phyloP scores from a whole-genome alignment of 2,888 invertebrate species.

The Lasiommata megera region DNA sequence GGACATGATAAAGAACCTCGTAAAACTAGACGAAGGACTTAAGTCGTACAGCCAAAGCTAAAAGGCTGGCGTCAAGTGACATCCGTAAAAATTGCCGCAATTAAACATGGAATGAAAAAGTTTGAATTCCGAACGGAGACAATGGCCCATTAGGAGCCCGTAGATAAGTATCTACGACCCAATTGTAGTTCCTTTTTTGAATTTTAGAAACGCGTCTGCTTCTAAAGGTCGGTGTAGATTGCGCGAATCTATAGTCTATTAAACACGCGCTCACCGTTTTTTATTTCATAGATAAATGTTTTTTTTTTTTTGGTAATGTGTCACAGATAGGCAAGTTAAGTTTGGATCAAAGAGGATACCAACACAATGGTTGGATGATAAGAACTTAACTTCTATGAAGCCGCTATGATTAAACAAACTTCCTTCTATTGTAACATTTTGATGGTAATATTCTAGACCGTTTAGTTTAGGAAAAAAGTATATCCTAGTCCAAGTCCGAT shows the following conservation, averaged over 20 bases:
- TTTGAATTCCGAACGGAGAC: constrained; percentile 56
- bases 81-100: constrained; percentile 75
- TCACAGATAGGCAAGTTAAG: not conserved
- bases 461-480: no score
- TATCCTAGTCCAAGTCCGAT: no score
- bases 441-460: no score
- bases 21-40: constrained; percentile 27
- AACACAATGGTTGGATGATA: not conserved
- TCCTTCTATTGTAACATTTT: no score
- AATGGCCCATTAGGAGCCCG: constrained; percentile 72
- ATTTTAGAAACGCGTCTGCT: constrained; percentile 42
- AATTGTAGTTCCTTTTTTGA: constrained; percentile 57
- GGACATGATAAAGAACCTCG: not conserved
- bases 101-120: constrained; percentile 66
- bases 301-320: not conserved
- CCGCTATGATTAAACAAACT: no score
- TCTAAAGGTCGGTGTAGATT: constrained; percentile 32
- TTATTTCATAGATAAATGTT: constrained; percentile 16
- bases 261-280: constrained; percentile 14
- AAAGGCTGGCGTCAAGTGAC: constrained; percentile 51
- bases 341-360: no score
- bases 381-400: no score
- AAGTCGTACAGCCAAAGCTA: constrained; percentile 39
- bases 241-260: constrained; percentile 22
- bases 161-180: constrained; percentile 71